These are phyloP conservation scores for Ictidomys tridecemlineatus DNA, from an alignment of 2,113 vertebrate genomes.

Conservation along the genomic window DNA sequence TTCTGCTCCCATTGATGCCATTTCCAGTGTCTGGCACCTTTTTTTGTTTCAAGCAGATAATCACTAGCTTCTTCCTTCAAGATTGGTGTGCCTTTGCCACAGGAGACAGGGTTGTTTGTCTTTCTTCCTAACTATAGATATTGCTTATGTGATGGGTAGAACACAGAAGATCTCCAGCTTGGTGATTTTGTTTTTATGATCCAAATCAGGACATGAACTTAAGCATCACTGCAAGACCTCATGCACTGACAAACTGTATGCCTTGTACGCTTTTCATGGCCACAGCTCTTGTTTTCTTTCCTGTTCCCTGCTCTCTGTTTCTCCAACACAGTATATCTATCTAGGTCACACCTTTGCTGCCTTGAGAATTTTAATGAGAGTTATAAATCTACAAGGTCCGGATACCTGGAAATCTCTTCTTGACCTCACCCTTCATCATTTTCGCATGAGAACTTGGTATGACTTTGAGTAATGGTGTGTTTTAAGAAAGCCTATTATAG, in stretches of 20 bases:
- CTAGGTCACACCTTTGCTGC: conserved; percentile 52
- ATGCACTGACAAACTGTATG: background rate
- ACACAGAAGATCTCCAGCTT: background rate
- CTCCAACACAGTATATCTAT: conserved; percentile 43
- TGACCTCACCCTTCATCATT: conserved; percentile 63
- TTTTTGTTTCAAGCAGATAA: background rate
- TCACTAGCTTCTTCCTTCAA: background rate
- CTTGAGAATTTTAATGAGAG: conserved; percentile 54
- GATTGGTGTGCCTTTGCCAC: background rate
- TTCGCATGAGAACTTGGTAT: conserved; percentile 34
- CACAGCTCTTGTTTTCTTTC: background rate
- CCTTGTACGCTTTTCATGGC: conserved; percentile 11
- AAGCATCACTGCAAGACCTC: background rate
- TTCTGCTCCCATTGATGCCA: background rate
- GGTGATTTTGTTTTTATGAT: conserved; percentile 14
- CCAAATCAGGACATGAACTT: background rate
- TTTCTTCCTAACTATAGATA: background rate
- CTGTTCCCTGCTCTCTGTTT: background rate
- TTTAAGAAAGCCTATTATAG: conserved; percentile 37
- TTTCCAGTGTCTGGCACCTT: background rate
- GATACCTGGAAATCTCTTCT: conserved; percentile 46
- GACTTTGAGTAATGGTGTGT: conserved; percentile 57
- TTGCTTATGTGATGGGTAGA: background rate
- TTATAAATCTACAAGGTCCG: conserved; percentile 67
- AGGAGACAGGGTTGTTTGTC: background rate